These are phyloP conservation scores for Helicoverpa zea DNA, from an alignment of 1,140 invertebrate genomes.

Conservation along the genomic window DNA sequence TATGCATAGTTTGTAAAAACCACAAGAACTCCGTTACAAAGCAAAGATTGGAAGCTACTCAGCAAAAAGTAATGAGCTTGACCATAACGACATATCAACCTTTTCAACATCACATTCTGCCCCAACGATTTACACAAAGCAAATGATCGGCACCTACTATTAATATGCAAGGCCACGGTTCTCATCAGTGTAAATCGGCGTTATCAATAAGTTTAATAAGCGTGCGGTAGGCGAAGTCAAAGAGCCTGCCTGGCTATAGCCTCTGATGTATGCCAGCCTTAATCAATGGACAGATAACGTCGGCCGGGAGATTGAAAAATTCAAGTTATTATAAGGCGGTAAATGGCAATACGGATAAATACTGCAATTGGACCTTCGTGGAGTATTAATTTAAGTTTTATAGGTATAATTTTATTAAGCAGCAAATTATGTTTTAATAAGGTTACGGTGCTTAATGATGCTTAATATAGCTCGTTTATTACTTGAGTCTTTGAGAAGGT, in stretches of 20 bases:
- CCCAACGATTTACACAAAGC: constrained; percentile 13
- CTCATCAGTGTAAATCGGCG: constrained; percentile 63
- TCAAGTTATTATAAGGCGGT: constrained; percentile 29
- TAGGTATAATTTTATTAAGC: not conserved
- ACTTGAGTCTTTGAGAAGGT: not conserved
- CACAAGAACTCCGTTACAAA: too few species aligned
- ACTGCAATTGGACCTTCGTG: not conserved
- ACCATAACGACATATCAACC: not conserved
- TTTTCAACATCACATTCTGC: constrained; percentile 2
- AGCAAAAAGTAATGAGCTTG: not conserved
- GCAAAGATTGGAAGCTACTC: too few species aligned
- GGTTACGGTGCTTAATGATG: constrained; percentile 26
- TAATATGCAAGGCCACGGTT: constrained; percentile 59
- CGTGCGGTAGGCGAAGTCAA: constrained; percentile 42
- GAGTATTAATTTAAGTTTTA: not conserved
- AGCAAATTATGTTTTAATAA: constrained; percentile 21
- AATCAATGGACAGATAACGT: constrained; percentile 45
- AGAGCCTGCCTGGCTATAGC: constrained; percentile 47
- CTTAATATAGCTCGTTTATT: constrained; percentile 1
- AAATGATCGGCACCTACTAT: constrained; percentile 41
- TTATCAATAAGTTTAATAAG: constrained; percentile 63
- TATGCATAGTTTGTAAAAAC: not conserved
- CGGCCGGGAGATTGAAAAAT: constrained; percentile 42
- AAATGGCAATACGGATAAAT: constrained; percentile 25
- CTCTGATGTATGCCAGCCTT: constrained; percentile 38